A percentile compares a stretch with the other conserved stretches of the same genome.
phyloP scores from a whole-genome alignment of 2,113 vertebrate species.

The Machaerirhynchus nigripectus region DNA sequence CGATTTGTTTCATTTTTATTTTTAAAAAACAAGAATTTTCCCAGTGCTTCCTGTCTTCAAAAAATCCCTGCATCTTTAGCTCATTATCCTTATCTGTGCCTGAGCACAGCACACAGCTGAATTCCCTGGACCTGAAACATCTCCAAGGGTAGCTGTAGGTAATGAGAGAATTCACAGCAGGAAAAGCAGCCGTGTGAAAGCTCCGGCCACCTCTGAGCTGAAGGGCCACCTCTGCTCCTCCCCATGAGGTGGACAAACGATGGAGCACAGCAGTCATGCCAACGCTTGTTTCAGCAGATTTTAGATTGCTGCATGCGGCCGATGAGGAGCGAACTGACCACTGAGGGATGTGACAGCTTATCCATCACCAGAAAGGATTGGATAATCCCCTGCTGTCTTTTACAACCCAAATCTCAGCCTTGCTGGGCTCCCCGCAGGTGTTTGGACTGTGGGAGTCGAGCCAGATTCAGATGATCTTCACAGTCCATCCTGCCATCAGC shows the following conservation, averaged over 20 bases:
- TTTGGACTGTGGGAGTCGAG: neutral
- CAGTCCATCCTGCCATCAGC: neutral
- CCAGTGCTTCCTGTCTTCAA: neutral
- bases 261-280: neutral
- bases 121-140: neutral
- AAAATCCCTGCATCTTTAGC: neutral
- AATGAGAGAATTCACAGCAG: constrained; percentile 16
- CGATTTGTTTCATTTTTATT: neutral
- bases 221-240: neutral
- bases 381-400: neutral
- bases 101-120: neutral
- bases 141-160: neutral
- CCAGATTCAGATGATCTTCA: neutral
- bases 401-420: neutral
- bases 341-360: constrained; percentile 24
- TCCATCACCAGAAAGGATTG: neutral
- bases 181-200: neutral
- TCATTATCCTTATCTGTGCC: neutral
- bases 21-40: neutral
- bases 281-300: neutral
- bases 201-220: neutral
- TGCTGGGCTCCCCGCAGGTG: neutral
- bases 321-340: neutral
- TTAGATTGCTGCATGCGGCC: neutral
- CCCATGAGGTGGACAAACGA: neutral